Percentiles rank a stretch among this genome's conserved stretches.
phyloP scores from a whole-genome alignment of 1,140 invertebrate species.

The Penaeus vannamei region DNA sequence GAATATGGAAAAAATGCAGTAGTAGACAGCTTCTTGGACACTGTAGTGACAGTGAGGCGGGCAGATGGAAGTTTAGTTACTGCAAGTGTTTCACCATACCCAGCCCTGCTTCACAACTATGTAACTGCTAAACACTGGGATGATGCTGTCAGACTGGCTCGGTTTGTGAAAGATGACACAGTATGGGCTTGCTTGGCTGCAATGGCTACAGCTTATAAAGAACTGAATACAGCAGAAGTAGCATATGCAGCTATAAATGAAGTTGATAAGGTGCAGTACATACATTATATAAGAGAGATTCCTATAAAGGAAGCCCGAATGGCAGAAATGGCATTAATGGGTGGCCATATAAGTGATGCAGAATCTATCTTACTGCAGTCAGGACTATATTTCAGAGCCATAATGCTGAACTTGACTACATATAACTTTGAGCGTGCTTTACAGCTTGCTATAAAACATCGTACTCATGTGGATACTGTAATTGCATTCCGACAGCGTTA shows the following conservation, averaged over 20 bases:
- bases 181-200: slow-evolving; percentile 93
- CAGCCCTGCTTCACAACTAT: slow-evolving; percentile 78
- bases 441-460: slow-evolving; percentile 87
- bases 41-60: slow-evolving; percentile 82
- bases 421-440: slow-evolving; percentile 92
- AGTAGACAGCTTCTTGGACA: slow-evolving; percentile 84
- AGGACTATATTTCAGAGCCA: slow-evolving; percentile 83
- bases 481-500: slow-evolving; percentile 83
- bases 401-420: slow-evolving; percentile 84
- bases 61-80: slow-evolving; percentile 80
- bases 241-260: slow-evolving; percentile 93
- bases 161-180: slow-evolving; percentile 84
- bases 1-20: slow-evolving; percentile 87
- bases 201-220: slow-evolving; percentile 84
- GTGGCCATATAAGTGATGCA: slow-evolving; percentile 84
- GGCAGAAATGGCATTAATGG: slow-evolving; percentile 86
- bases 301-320: slow-evolving; percentile 78
- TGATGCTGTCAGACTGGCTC: slow-evolving; percentile 84
- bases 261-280: slow-evolving; percentile 92
- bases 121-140: slow-evolving; percentile 80
- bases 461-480: slow-evolving; percentile 84
- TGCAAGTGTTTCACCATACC: slow-evolving; percentile 79
- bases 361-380: slow-evolving; percentile 87
- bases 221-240: slow-evolving; percentile 89
- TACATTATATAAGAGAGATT: slow-evolving; percentile 85